phyloP scores from a whole-genome alignment of 2,113 vertebrate genomes.

The Corythaeola cristata region DNA sequence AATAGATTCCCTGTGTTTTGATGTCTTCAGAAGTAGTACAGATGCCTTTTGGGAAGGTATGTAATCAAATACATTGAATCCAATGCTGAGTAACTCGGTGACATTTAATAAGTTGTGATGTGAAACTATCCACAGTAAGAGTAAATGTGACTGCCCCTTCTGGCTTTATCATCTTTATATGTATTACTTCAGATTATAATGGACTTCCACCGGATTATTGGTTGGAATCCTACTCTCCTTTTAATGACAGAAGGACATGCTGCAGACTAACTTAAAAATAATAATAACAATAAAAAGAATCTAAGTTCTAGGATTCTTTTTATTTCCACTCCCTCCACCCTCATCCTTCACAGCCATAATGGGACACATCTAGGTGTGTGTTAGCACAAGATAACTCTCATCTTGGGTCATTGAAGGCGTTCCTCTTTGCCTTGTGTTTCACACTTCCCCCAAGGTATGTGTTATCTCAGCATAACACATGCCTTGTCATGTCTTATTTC shows the following conservation, averaged over 20 bases:
- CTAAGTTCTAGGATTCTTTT: constrained; percentile 8
- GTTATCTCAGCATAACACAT: constrained; percentile 57
- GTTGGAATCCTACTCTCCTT: background rate
- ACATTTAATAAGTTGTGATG: constrained; percentile 10
- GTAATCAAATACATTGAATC: background rate
- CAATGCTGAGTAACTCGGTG: background rate
- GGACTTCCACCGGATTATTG: constrained; percentile 4
- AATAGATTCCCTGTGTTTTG: background rate
- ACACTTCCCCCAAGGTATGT: constrained; percentile 42
- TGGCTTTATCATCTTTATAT: background rate
- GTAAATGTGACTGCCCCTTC: constrained; percentile 9
- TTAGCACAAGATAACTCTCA: constrained; percentile 57
- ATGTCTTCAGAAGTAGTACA: background rate
- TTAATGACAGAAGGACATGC: constrained; percentile 2
- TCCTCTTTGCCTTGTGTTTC: constrained; percentile 26
- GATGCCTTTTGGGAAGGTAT: constrained; percentile 1
- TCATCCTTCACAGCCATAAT: background rate
- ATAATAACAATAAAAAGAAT: constrained; percentile 10
- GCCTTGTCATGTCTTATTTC: constrained; percentile 23
- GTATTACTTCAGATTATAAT: constrained; percentile 33
- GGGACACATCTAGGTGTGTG: constrained; percentile 40
- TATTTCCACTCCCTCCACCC: background rate
- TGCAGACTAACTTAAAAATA: constrained; percentile 28
- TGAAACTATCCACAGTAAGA: background rate
- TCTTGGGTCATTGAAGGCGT: constrained; percentile 5